Conservation (phyloP, 2,888 invertebrate genomes). For the Nephrocerus scutellatus region DNA sequence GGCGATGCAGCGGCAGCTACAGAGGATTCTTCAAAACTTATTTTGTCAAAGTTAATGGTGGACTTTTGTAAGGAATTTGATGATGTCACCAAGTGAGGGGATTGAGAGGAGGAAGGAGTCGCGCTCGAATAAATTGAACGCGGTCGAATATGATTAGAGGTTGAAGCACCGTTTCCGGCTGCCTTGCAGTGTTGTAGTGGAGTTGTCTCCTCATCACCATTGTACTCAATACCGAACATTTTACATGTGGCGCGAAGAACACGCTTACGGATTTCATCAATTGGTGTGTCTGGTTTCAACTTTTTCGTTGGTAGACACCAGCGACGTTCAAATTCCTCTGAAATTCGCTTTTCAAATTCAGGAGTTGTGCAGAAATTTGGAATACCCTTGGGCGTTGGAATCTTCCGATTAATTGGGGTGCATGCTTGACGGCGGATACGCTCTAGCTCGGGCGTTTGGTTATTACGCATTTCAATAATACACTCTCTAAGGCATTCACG, state of each 20-base stretch:
- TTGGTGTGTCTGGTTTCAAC: constrained; percentile 39
- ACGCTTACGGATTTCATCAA: constrained; percentile 37
- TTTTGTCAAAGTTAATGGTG: constrained; percentile 41
- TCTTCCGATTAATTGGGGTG: constrained; percentile 38
- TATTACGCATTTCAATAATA: constrained; percentile 39
- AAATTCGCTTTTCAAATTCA: constrained; percentile 43
- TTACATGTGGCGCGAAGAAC: constrained; percentile 40
- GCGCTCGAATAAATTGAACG: constrained; percentile 19
- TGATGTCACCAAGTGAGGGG: no score
- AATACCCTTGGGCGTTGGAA: constrained; percentile 35
- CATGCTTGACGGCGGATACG: constrained; percentile 40
- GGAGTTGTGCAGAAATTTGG: constrained; percentile 44
- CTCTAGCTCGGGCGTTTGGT: constrained; percentile 42
- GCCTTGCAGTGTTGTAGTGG: no score
- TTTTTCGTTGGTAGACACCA: constrained; percentile 42
- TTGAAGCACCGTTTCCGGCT: background rate
- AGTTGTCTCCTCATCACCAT: constrained; percentile 15
- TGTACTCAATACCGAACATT: constrained; percentile 35
- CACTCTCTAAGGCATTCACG: constrained; percentile 39
- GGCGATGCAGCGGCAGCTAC: constrained; percentile 26
- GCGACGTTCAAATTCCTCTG: constrained; percentile 41
- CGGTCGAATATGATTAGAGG: background rate
- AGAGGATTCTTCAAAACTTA: constrained; percentile 38
- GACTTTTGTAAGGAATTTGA: constrained; percentile 21
- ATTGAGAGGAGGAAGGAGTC: no score